Evolutionary conservation across 2,888 invertebrate genomes (phyloP), one percentile per base, ranked within the genome.

Genomic region (Drosophila tripunctata): DNA sequence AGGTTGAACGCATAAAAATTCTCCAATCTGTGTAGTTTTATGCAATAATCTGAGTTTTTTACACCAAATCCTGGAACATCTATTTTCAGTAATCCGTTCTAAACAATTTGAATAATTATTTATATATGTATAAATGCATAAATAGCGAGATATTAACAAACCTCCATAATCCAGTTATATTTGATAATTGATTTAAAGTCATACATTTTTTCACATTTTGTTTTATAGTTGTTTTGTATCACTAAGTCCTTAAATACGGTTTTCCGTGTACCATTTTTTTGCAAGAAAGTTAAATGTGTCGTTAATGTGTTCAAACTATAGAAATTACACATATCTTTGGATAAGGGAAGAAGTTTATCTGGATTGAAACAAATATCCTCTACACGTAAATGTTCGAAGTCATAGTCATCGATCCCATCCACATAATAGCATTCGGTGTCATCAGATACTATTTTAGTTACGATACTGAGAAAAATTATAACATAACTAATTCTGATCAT

Each of bases 321-420:
- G 14, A 10, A 6, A 14, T 6, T 40, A 27, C 51, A 51, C 21
- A 14, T 30, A 2, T 30, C n/a, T 8, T n/a, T 7, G 10, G 10
- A 6, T 1, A 21, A 0, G 4, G 10, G 3, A 0, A 21, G 7
- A 1, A 51, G 14, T 14, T 51, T 51, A 21, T 19, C 38, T 14
- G 51, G 51, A 10, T 14, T 40, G 5, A 51, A 40, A 10, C 51
- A 51, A 4, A 51, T 10, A 12, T 51, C 21, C 12, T 30, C 40
- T 10, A 2, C 8, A 7, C 10, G 10, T 4, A 27, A 1, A 21
- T 19, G 38, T 10, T 40, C 10, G 40, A 30, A 51, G 3, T 51
- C 17, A 1, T 3, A 27, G 3, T 21, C 6, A 40, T 51, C 51
- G 12, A 50, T 27, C 3, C 17, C 10, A 30, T 30, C 4, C 3